Evolutionary conservation across 2,113 vertebrate species (phyloP).

Genomic region (Cervus canadensis): DNA sequence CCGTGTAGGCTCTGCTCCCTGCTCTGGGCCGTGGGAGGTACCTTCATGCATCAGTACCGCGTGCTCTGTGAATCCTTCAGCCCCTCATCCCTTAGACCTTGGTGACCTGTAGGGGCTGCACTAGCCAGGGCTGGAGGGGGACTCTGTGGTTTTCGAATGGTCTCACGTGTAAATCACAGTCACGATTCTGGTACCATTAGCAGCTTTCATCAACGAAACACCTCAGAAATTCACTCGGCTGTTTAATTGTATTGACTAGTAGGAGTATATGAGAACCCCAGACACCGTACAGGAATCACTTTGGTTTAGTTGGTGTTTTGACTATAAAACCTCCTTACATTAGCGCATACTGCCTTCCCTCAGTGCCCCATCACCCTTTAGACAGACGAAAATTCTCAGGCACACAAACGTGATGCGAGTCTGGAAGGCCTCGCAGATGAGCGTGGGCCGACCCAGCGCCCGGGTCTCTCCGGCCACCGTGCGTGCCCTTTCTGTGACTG

Average conservation of each 20-base stretch:
- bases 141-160: not conserved
- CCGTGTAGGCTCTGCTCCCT: not conserved
- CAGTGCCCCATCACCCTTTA: not conserved
- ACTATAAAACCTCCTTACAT: not conserved
- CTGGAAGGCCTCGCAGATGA: not conserved
- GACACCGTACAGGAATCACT: not conserved
- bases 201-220: not conserved
- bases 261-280: not conserved
- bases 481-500: not conserved
- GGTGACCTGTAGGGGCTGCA: not conserved
- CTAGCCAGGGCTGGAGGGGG: not conserved
- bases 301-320: not conserved
- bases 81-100: not conserved
- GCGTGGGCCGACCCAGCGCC: fast-evolving
- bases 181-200: not conserved
- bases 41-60: not conserved
- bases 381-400: not conserved
- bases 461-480: not conserved
- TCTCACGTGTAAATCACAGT: not conserved
- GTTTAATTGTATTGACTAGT: not conserved
- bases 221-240: not conserved
- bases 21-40: not conserved
- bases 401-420: not conserved
- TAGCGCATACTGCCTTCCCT: not conserved
- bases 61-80: fast-evolving